A percentile compares a stretch with the other conserved stretches of the same genome.
Evolutionary conservation across 2,113 vertebrate genomes (phyloP).

Genomic region (Podarcis muralis): DNA sequence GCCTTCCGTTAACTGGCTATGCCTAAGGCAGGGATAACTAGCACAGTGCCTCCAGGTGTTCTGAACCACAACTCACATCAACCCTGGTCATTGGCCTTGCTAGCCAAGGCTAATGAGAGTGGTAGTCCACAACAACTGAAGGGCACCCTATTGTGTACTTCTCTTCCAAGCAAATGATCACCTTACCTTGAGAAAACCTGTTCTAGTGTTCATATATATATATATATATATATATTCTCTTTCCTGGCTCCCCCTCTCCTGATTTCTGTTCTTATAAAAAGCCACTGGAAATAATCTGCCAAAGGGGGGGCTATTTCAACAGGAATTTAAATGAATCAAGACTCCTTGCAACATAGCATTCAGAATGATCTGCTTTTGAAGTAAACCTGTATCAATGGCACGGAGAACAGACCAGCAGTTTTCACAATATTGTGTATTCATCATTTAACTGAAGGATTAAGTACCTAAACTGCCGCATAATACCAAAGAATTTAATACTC

Average conservation of each 20-base stretch:
- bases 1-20: neutral
- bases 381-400: neutral
- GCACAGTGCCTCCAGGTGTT: too few relatives aligned
- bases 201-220: neutral
- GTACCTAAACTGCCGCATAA: neutral
- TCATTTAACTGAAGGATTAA: neutral
- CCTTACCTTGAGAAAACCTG: fast-evolving
- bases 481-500: neutral
- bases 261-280: neutral
- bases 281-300: neutral
- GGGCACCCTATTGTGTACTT: too few relatives aligned
- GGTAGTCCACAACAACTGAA: too few relatives aligned
- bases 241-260: neutral
- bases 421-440: neutral
- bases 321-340: neutral
- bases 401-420: neutral
- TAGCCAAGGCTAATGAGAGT: too few relatives aligned
- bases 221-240: neutral
- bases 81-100: too few relatives aligned
- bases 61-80: too few relatives aligned
- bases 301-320: neutral
- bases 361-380: neutral
- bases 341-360: neutral
- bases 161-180: neutral
- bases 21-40: neutral